Base-by-base conservation (phyloP, 2,797 vertebrate species). In the Brachymystax lenok region DNA sequence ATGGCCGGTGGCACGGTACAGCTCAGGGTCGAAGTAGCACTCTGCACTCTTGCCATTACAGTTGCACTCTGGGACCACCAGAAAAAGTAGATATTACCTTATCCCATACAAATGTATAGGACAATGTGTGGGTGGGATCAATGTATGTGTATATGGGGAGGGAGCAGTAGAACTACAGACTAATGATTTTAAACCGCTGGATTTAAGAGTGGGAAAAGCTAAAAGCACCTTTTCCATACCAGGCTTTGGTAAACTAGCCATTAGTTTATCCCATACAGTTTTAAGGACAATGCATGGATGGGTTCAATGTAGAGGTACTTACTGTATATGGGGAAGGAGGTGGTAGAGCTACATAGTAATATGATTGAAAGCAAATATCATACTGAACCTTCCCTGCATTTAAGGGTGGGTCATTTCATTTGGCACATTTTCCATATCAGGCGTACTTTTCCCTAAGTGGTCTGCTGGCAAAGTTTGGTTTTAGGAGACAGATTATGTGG, bases 1-100 rank as follows among this genome's bases (percentile, higher is more conserved):
- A 0, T 95, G 97, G 73, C 98, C 96, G 0, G 96, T 97, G 54
- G 97, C 96, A 0, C 97, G 97, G 91, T 98, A 99, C 19, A 99
- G 86, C 85, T 99, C 97, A 0, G 94, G 82, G 7, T 99, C 97
- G 0, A 97, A 99, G 91, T 92, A 95, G 83, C 98, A 99, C 82
- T 97, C 96, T 0, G 90, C 86, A 0, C 96, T 96, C 70, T 96
- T 95, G 69, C 96, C 96, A 0, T 89, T 97, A 85, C 98, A 99
- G 87, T 96, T 87, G 0, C 98, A 99, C 50, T 96, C 98, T 99
- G 92, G 74, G 33, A 77, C 30, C n/a, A 59, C 52, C 67, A 27
- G 0, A 0, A n/a, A 27, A 51, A 67, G 71, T 51, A 56, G 21
- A 10, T 6, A 13, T 40, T 63, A 40, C 27, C 27, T 56, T 56